Evolutionary conservation across 1,140 invertebrate genomes (phyloP).

Genomic region (Drosophila parvula): DNA sequence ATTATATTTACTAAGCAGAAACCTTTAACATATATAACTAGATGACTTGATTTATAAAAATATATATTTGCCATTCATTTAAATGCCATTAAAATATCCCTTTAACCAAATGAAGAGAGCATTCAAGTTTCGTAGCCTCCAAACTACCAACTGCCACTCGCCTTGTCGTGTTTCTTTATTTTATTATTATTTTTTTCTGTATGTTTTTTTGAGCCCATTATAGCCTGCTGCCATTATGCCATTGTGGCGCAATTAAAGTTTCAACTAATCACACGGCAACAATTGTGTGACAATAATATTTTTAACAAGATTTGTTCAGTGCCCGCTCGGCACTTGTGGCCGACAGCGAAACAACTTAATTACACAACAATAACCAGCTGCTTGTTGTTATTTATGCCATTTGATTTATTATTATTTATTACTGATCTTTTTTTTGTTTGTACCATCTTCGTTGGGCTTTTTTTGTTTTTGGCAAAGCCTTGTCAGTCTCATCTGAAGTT

Average conservation of each 20-base stretch:
- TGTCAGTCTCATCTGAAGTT: conserved; percentile 35
- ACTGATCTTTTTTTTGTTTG: conserved; percentile 4
- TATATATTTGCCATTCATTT: no score
- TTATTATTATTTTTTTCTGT: conserved; percentile 14
- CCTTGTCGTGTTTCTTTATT: neutral
- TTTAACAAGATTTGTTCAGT: conserved; percentile 65
- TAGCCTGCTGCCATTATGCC: conserved; percentile 54
- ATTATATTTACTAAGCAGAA: no score
- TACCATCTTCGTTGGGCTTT: conserved; percentile 2
- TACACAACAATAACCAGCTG: conserved; percentile 65
- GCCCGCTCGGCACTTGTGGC: conserved; percentile 32
- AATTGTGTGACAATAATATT: conserved; percentile 79
- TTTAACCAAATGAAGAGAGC: neutral
- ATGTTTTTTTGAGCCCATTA: conserved; percentile 35
- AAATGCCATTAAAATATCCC: no score
- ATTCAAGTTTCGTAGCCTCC: neutral
- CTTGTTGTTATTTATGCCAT: conserved; percentile 39
- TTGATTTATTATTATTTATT: conserved; percentile 48
- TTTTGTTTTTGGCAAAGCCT: conserved; percentile 41
- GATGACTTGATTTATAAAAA: no score
- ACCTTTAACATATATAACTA: no score
- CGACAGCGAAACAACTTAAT: conserved; percentile 77
- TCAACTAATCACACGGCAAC: conserved; percentile 76
- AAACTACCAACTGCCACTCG: neutral
- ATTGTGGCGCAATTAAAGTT: conserved; percentile 76